A percentile compares a stretch with the other conserved stretches of the same genome.
Conservation (phyloP, 2,113 vertebrate species). For the Gallinago media region DNA sequence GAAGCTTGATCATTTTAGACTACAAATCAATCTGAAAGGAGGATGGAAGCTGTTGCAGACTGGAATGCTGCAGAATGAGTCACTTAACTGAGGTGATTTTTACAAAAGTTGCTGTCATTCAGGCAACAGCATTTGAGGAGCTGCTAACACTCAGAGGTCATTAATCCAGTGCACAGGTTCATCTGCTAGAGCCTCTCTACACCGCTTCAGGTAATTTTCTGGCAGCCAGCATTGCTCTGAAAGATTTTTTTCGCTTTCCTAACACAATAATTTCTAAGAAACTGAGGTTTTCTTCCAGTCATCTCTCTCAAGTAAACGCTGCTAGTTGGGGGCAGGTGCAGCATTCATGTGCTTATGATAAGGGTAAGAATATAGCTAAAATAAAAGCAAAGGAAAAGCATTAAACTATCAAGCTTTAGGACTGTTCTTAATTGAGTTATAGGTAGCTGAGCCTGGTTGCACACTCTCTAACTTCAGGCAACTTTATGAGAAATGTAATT, state of each 20-base stretch:
- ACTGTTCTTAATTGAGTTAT: not conserved
- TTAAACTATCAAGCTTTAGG: not conserved
- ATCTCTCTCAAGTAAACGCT: not conserved
- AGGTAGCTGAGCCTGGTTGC: not conserved
- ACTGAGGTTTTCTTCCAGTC: not conserved
- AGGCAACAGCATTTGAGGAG: not conserved
- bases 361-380: not conserved
- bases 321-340: not conserved
- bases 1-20: conserved; percentile 19
- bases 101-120: not conserved
- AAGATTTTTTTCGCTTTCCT: not conserved
- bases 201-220: not conserved
- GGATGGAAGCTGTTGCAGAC: not conserved
- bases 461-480: not conserved
- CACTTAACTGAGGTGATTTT: not conserved
- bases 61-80: not conserved
- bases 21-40: conserved; percentile 27
- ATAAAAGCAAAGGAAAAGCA: not conserved
- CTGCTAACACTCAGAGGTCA: not conserved
- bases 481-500: not conserved
- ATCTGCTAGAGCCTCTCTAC: not conserved
- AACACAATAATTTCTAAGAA: not conserved
- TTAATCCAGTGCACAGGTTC: not conserved
- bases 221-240: not conserved
- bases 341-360: not conserved